phyloP scores from a whole-genome alignment of 2,113 vertebrate genomes.

The Marmota flaviventris region DNA sequence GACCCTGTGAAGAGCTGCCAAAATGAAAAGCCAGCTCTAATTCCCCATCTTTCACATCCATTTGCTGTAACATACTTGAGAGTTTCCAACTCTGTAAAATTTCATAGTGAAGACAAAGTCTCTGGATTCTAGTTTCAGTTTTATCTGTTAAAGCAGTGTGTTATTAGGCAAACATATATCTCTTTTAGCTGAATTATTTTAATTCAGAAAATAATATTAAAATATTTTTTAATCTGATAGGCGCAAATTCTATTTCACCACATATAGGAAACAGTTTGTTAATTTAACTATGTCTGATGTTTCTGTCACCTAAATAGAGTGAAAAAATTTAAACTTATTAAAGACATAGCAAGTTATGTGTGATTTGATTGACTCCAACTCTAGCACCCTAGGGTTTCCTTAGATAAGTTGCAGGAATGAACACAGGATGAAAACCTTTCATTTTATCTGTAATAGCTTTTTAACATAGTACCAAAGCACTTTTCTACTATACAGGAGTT shows the following conservation, averaged over 20 bases:
- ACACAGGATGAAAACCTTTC: neutral
- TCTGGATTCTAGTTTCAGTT: neutral
- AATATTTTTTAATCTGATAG: neutral
- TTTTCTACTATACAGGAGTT: slow-evolving; percentile 14
- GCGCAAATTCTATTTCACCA: neutral
- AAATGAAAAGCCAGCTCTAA: neutral
- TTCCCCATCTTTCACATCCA: neutral
- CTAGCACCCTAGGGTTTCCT: neutral
- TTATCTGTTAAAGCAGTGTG: neutral
- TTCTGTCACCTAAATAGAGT: neutral
- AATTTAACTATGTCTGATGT: neutral
- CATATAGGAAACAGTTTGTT: neutral
- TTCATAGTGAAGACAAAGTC: neutral
- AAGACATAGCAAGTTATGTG: neutral
- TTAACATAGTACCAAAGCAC: neutral
- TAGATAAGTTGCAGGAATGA: neutral
- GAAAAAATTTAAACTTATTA: neutral
- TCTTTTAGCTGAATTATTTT: neutral
- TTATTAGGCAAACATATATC: neutral
- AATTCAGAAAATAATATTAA: slow-evolving; percentile 12
- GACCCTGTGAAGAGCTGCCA: slow-evolving; percentile 4
- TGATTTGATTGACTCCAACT: neutral
- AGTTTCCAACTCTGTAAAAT: neutral
- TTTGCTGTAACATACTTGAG: neutral
- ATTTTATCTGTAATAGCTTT: neutral